phyloP scores from a whole-genome alignment of 2,797 vertebrate species.

The Enteromius argenteus region DNA sequence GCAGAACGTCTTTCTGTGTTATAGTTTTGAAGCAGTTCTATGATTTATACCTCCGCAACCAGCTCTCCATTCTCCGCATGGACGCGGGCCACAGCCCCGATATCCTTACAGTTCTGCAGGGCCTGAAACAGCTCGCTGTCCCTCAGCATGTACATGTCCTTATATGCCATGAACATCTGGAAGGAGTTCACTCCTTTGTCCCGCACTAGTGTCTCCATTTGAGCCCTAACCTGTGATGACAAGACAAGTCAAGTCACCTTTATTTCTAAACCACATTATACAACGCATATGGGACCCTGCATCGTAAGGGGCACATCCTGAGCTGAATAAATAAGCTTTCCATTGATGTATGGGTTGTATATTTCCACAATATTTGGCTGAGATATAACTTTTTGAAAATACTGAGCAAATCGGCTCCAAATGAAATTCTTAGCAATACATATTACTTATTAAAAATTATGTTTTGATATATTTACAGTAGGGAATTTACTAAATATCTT shows the following conservation, averaged over 20 bases:
- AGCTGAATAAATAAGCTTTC: too few species aligned
- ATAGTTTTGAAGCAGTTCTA: background rate
- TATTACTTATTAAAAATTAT: too few species aligned
- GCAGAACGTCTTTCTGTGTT: background rate
- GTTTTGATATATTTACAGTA: too few species aligned
- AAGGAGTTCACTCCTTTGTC: conserved; percentile 97
- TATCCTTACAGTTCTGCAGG: conserved; percentile 90
- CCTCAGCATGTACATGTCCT: conserved; percentile 94
- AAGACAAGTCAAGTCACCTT: background rate
- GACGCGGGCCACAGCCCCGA: conserved; percentile 91
- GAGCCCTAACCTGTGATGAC: conserved; percentile 83
- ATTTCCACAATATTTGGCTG: too few species aligned
- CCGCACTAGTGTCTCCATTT: conserved; percentile 94
- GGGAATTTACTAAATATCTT: too few species aligned
- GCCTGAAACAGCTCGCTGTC: conserved; percentile 95
- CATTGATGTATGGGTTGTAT: too few species aligned
- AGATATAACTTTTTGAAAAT: too few species aligned
- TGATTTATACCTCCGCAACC: conserved; percentile 87
- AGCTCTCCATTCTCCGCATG: conserved; percentile 97
- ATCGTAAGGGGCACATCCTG: too few species aligned
- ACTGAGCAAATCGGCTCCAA: too few species aligned
- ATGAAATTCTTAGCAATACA: too few species aligned
- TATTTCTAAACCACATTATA: background rate
- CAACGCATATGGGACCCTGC: too few species aligned
- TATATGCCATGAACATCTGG: conserved; percentile 98